phyloP scores from a whole-genome alignment of 2,888 invertebrate species.

The Eremobia ochroleuca region DNA sequence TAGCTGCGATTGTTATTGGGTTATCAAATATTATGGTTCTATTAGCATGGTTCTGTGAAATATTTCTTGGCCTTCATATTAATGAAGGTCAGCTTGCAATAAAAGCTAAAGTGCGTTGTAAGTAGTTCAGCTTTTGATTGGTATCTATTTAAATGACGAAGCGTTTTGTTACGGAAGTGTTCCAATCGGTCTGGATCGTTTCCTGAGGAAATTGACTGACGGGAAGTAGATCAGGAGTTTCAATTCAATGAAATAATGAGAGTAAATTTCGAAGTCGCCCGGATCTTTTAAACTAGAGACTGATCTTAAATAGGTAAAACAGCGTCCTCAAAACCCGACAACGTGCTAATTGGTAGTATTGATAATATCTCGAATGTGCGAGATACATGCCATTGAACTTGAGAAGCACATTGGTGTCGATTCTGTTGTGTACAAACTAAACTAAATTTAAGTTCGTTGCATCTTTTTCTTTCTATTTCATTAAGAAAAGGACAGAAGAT shows the following conservation, averaged over 20 bases:
- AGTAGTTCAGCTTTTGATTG: slow-evolving; percentile 16
- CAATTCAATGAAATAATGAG: neutral
- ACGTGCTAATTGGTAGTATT: slow-evolving; percentile 17
- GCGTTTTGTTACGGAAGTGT: slow-evolving; percentile 1
- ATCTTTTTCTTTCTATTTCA: too few relatives aligned
- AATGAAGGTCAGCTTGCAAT: slow-evolving; percentile 21
- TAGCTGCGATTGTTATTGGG: slow-evolving; percentile 11
- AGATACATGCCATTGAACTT: slow-evolving; percentile 4
- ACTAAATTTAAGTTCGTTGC: too few relatives aligned
- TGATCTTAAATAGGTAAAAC: neutral
- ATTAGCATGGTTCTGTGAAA: neutral
- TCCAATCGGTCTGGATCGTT: slow-evolving; percentile 1
- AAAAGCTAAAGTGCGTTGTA: slow-evolving; percentile 2
- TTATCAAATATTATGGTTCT: slow-evolving; percentile 27
- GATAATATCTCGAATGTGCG: neutral
- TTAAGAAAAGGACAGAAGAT: too few relatives aligned
- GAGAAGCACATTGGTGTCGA: too few relatives aligned
- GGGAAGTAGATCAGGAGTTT: slow-evolving; percentile 9
- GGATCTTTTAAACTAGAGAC: neutral
- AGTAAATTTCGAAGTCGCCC: neutral
- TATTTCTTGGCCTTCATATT: slow-evolving; percentile 1
- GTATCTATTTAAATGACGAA: slow-evolving; percentile 17
- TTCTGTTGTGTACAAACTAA: too few relatives aligned
- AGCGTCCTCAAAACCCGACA: neutral
- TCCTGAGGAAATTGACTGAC: slow-evolving; percentile 19